Evolutionary conservation across 2,888 invertebrate genomes (phyloP), one percentile per base, ranked within the genome.

Genomic region (Cheilosia grossa): DNA sequence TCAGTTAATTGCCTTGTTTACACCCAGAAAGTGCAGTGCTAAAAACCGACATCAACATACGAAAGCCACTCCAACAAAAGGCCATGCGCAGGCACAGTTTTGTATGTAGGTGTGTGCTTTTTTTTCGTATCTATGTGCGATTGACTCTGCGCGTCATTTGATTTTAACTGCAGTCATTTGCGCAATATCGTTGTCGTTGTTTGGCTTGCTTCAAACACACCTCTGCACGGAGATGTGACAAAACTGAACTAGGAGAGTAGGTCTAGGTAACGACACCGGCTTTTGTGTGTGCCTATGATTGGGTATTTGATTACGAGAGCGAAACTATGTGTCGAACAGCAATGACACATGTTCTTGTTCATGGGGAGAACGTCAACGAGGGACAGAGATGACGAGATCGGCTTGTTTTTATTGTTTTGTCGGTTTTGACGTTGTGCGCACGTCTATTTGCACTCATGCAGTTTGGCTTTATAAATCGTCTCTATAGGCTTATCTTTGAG

Each of bases 1-100:
- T 64, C 83, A 74, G 83, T 80, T 83, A 83, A 83, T 83, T 83
- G 80, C 66, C 80, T 80, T 83, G 80, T 83, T 83, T 83, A 83
- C 83, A 83, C 83, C 66, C 83, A 74, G 74, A 69, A 64, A 70
- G 80, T 70, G 80, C 79, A 74, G 47, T 74, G 51, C 79, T 80
- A 70, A 70, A 69, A 75, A 80, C 66, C 49, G 53, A 44, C 69
- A 9, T 30, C 30, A 58, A 75, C 83, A 30, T 37, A 66, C 44
- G 54, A 63, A 42, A 37, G 13, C 10, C 37, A 37, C 37, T 63
- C 42, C 61, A 82, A 78, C 51, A 77, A 44, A 78, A 66, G 56
- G 44, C 30, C 56, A 49, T 81, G 44, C 17, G 15, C 30, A 2
- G 21, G 2, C 49, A 30, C 9, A 5, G 1, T 33, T n/a, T 3